These are phyloP conservation scores for Ashinkailepas kermadecensis DNA, from an alignment of 2,888 invertebrate species.

Conservation along the genomic window DNA sequence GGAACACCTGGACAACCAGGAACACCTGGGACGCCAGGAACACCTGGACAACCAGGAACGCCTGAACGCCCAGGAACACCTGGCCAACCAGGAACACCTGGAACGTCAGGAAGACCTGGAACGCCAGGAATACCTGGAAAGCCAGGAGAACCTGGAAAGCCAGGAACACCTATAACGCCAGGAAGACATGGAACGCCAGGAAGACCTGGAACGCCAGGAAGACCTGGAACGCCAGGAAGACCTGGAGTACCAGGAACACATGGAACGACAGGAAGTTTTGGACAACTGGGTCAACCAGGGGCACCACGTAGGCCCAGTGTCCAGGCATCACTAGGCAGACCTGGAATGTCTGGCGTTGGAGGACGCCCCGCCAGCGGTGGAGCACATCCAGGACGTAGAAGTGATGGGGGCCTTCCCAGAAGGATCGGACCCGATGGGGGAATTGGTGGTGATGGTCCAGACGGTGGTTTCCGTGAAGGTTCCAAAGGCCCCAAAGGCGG, in stretches of 20 bases:
- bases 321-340: too few species aligned
- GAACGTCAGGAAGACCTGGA: neutral
- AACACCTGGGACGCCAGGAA: neutral
- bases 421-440: conserved; percentile 20
- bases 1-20: too few species aligned
- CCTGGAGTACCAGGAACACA: too few species aligned
- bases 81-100: neutral
- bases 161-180: neutral
- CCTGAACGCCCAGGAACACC: neutral
- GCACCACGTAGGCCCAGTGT: too few species aligned
- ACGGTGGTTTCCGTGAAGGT: conserved; percentile 25
- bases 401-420: neutral
- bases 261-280: too few species aligned
- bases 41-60: neutral
- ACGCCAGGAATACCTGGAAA: neutral
- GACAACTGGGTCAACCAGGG: too few species aligned
- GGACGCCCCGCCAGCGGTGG: too few species aligned
- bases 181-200: neutral
- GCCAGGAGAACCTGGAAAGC: conserved; percentile 21
- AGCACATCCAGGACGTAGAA: too few species aligned
- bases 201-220: neutral
- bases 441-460: conserved; percentile 24
- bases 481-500: conserved; percentile 3
- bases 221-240: neutral
- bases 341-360: too few species aligned